Conservation (phyloP, 2,113 vertebrate genomes). For the Festucalex cinctus region DNA sequence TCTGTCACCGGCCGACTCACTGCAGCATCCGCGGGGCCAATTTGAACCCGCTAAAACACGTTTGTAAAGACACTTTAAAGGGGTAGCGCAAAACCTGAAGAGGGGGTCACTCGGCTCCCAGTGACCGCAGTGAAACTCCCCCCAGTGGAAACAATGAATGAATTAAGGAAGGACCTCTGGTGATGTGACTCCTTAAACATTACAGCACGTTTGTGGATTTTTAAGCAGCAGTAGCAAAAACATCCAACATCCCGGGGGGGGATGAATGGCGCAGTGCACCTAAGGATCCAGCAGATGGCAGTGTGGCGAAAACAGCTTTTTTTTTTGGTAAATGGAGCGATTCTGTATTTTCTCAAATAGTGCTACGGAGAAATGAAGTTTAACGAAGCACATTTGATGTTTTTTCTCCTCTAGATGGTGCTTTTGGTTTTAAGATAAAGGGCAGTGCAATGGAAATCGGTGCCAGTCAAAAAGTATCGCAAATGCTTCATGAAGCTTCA, state of each 20-base stretch:
- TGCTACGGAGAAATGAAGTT: not conserved
- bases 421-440: too few species aligned
- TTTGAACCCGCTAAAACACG: slow-evolving; percentile 36
- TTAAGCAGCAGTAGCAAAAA: slow-evolving; percentile 32
- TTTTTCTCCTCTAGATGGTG: too few species aligned
- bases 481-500: too few species aligned
- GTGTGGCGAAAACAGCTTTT: not conserved
- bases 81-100: slow-evolving; percentile 37
- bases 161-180: slow-evolving; percentile 36
- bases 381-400: too few species aligned
- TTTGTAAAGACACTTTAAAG: slow-evolving; percentile 43
- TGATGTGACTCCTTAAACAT: slow-evolving; percentile 24
- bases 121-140: slow-evolving; percentile 43
- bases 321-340: not conserved
- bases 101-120: slow-evolving; percentile 47
- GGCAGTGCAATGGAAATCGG: too few species aligned
- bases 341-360: not conserved
- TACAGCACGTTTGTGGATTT: slow-evolving; percentile 39
- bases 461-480: too few species aligned
- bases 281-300: not conserved
- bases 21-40: slow-evolving; percentile 43
- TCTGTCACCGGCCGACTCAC: slow-evolving; percentile 57
- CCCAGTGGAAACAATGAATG: slow-evolving; percentile 31
- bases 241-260: not conserved
- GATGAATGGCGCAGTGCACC: not conserved